These are phyloP conservation scores for Theristicus caerulescens DNA, from an alignment of 2,113 vertebrate species.

Conservation along the genomic window DNA sequence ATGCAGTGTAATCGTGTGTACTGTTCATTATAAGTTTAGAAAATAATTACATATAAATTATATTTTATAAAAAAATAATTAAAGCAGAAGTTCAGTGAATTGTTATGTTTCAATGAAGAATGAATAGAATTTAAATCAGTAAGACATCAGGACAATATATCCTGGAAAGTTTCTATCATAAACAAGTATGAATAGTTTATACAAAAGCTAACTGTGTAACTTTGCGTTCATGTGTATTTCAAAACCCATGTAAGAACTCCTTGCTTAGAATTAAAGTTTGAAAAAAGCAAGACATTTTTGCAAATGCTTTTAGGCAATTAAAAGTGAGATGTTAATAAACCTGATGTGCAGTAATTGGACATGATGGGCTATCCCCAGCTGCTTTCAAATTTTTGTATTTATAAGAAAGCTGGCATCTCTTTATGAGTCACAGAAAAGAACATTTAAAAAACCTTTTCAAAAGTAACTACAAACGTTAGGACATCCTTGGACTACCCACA, in stretches of 20 bases:
- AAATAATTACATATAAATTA: neutral
- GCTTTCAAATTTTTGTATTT: neutral
- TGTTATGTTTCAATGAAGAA: neutral
- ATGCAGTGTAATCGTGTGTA: neutral
- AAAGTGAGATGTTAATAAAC: neutral
- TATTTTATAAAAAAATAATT: neutral
- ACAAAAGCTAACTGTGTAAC: neutral
- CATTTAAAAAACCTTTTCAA: accelerated
- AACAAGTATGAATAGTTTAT: neutral
- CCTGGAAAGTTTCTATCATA: neutral
- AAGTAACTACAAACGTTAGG: neutral
- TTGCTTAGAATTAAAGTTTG: neutral
- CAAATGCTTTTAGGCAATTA: neutral
- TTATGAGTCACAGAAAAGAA: neutral
- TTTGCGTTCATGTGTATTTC: neutral
- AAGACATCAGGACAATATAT: neutral
- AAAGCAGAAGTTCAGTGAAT: neutral
- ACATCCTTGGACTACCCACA: neutral
- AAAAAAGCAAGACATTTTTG: neutral
- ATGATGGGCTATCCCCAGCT: neutral
- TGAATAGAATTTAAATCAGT: neutral
- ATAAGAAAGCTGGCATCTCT: neutral
- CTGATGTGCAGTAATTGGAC: neutral
- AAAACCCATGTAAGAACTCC: neutral
- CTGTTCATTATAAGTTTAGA: neutral